Evolutionary conservation across 2,113 vertebrate genomes (phyloP), one percentile per base, ranked within the genome.

Genomic region (Rhabdomys dilectus): DNA sequence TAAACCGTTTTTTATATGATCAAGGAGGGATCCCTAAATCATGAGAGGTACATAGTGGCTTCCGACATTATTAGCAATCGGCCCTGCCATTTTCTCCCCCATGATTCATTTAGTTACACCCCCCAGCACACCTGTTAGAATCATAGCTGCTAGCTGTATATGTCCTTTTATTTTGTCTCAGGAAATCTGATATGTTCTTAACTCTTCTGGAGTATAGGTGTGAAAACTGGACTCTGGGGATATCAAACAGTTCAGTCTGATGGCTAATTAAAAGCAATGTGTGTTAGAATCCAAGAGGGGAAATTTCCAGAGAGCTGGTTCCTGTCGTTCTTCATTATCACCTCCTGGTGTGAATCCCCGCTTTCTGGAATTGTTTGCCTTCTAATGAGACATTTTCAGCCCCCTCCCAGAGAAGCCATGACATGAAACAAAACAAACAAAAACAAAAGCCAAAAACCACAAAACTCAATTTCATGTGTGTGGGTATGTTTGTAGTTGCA

Each of bases 261-360:
- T 1, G 31, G 39, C 92, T 97, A 85, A 97, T 96, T 95, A 91
- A 97, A 96, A 92, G 75, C 80, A 68, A 2, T 24, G 75, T 39
- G 36, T 45, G 13, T 95, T 53, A 81, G 53, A 75, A 53, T 19
- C 26, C 80, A 56, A 70, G 31, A 22, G 66, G 92, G 66, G 62
- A 60, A 45, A 45, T 42, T 95, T 84, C 76, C 22, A 31, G 66
- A 45, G 81, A 34, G n/a, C 15, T 78, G 51, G 26, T 29, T 91
- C 90, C 48, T n/a, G 19, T 82, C 88, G 10, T 17, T 58, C 45
- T 91, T 96, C 62, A 62, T 87, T 86, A 62, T 89, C 78, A 39
- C 19, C n/a, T 89, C 62, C 91, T 12, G 10, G 10, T 60, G 22
- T 94, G 64, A 87, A 76, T 36, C 34, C 42, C 66, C 62, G 53